A percentile compares a stretch with the other conserved stretches of the same genome.
Evolutionary conservation across 2,113 vertebrate species (phyloP).

Genomic region (Apteryx owenii): DNA sequence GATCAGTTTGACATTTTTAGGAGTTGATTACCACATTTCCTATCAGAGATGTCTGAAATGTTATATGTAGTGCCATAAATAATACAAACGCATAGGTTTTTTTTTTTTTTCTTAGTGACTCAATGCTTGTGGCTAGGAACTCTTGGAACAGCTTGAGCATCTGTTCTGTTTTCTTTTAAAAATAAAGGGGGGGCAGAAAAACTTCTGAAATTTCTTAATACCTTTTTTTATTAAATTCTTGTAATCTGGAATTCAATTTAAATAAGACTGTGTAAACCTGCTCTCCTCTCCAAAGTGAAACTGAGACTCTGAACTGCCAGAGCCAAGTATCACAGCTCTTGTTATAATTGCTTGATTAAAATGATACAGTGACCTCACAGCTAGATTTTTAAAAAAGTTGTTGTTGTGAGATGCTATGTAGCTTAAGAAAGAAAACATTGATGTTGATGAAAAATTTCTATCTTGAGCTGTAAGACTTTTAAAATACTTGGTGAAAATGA

Average conservation of each 20-base stretch:
- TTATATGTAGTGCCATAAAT: constrained; percentile 6
- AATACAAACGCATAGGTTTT: neutral
- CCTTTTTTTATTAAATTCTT: neutral
- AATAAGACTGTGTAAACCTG: neutral
- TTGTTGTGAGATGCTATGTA: neutral
- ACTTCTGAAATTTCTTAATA: neutral
- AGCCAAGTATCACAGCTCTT: neutral
- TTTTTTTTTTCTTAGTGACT: neutral
- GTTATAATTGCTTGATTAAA: constrained; percentile 36
- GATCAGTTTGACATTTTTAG: neutral
- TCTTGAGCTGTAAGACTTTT: neutral
- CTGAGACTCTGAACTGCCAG: constrained; percentile 28
- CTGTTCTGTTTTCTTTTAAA: neutral
- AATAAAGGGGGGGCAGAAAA: neutral
- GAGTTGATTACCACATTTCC: neutral
- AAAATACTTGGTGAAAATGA: neutral
- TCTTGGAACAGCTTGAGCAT: constrained; percentile 46
- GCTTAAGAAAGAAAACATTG: neutral
- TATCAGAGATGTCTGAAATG: neutral
- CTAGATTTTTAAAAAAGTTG: neutral
- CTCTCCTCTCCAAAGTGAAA: neutral
- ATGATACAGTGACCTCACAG: neutral
- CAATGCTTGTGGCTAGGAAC: constrained; percentile 37
- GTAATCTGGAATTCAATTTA: neutral
- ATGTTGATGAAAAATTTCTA: constrained; percentile 11